A percentile compares a stretch with the other conserved stretches of the same genome.
Evolutionary conservation across 2,888 invertebrate species (phyloP).

Genomic region (Mycalesis mineus): DNA sequence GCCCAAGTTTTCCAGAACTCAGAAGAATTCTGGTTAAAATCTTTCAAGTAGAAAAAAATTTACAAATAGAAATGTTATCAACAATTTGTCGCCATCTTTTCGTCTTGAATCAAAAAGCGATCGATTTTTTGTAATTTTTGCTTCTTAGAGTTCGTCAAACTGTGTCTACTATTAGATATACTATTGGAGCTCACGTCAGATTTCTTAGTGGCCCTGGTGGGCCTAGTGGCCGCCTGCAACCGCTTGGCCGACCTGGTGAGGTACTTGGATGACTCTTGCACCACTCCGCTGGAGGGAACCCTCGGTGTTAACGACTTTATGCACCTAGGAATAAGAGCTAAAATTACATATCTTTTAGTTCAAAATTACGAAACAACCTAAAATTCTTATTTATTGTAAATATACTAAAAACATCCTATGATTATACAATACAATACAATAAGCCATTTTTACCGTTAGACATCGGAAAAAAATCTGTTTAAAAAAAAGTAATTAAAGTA

Average conservation of each 20-base stretch:
- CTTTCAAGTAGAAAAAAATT: too few relatives aligned
- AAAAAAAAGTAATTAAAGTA: too few relatives aligned
- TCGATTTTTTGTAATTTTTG: not conserved
- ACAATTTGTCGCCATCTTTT: not conserved
- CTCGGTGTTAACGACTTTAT: constrained; percentile 64
- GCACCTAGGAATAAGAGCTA: constrained; percentile 46
- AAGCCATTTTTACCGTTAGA: too few relatives aligned
- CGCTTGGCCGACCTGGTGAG: constrained; percentile 57
- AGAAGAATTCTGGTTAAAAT: too few relatives aligned
- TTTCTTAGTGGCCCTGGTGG: constrained; percentile 28
- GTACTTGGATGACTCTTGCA: constrained; percentile 57
- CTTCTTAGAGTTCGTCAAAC: not conserved
- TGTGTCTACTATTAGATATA: not conserved
- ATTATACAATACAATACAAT: too few relatives aligned
- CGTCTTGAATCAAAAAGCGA: not conserved
- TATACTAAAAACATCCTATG: too few relatives aligned
- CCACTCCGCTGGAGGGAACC: constrained; percentile 24
- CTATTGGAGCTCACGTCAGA: not conserved
- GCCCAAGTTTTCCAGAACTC: too few relatives aligned
- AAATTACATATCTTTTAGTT: not conserved
- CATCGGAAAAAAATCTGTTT: too few relatives aligned
- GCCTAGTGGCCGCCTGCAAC: constrained; percentile 49
- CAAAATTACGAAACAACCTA: too few relatives aligned
- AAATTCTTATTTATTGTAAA: too few relatives aligned
- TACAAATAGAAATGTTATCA: not conserved